A percentile compares a stretch with the other conserved stretches of the same genome.
Conservation (phyloP, 2,888 invertebrate genomes). For the Macaria liturata region DNA sequence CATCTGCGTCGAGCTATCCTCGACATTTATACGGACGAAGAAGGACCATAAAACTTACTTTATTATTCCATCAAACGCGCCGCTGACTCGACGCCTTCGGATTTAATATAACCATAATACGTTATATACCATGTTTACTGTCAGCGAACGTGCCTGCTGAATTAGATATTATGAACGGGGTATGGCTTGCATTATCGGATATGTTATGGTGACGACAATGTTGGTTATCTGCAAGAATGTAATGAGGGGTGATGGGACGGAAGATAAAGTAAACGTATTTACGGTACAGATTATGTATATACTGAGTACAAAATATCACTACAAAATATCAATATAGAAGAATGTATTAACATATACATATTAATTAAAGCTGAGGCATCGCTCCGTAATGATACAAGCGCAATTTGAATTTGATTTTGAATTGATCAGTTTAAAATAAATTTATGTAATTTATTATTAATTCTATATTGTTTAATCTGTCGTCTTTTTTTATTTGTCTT, state of each 20-base stretch:
- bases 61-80: constrained; percentile 67
- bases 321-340: no score
- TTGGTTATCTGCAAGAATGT: not conserved
- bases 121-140: constrained; percentile 37
- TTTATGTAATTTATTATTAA: no score
- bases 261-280: no score
- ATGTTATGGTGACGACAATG: constrained; percentile 5
- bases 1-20: constrained; percentile 55
- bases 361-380: no score
- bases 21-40: constrained; percentile 59
- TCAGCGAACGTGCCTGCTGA: constrained; percentile 25
- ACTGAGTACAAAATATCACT: no score
- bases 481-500: no score
- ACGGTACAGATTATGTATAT: no score
- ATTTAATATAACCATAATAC: constrained; percentile 46
- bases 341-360: no score
- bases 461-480: no score
- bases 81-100: constrained; percentile 48
- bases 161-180: constrained; percentile 25
- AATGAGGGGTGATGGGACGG: not conserved
- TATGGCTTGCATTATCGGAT: constrained; percentile 21
- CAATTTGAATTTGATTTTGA: no score
- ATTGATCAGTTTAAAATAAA: no score
- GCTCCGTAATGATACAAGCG: no score
- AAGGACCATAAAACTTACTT: constrained; percentile 66